Evolutionary conservation across 2,888 invertebrate species (phyloP).

Genomic region (Carcina quercana): DNA sequence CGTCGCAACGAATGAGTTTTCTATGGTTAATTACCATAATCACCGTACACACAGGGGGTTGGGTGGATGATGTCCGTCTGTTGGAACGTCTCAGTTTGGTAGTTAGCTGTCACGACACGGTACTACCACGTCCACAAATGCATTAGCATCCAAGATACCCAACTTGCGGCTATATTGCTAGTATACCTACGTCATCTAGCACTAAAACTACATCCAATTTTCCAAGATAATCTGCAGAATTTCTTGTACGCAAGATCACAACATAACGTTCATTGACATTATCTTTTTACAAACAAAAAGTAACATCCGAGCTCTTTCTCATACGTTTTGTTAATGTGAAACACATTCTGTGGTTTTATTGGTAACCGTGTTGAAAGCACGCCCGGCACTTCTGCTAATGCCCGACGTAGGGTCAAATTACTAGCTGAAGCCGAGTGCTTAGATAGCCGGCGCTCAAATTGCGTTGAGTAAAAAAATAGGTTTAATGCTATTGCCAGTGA

Average conservation of each 20-base stretch:
- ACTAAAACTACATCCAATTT: too few species aligned
- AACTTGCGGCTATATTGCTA: too few species aligned
- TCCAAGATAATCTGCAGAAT: too few species aligned
- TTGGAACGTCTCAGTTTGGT: too few species aligned
- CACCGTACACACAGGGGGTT: too few species aligned
- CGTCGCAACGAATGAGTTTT: too few species aligned
- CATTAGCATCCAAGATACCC: too few species aligned
- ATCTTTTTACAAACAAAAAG: conserved; percentile 23
- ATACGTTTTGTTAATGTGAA: conserved; percentile 43
- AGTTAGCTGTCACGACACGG: too few species aligned
- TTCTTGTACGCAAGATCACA: not conserved
- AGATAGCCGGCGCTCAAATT: conserved; percentile 52
- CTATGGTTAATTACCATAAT: too few species aligned
- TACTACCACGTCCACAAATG: too few species aligned
- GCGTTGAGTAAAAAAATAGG: conserved; percentile 46
- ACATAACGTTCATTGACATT: conserved; percentile 8
- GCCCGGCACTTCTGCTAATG: conserved; percentile 52
- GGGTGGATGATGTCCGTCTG: too few species aligned
- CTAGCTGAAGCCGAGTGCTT: conserved; percentile 39
- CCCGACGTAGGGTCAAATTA: conserved; percentile 60
- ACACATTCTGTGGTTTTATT: conserved; percentile 51
- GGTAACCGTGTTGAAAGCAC: conserved; percentile 50
- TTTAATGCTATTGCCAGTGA: conserved; percentile 43
- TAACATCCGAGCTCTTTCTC: conserved; percentile 40
- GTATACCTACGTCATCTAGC: too few species aligned